Evolutionary conservation across 2,797 vertebrate species (phyloP).

Genomic region (Falco cherrug): DNA sequence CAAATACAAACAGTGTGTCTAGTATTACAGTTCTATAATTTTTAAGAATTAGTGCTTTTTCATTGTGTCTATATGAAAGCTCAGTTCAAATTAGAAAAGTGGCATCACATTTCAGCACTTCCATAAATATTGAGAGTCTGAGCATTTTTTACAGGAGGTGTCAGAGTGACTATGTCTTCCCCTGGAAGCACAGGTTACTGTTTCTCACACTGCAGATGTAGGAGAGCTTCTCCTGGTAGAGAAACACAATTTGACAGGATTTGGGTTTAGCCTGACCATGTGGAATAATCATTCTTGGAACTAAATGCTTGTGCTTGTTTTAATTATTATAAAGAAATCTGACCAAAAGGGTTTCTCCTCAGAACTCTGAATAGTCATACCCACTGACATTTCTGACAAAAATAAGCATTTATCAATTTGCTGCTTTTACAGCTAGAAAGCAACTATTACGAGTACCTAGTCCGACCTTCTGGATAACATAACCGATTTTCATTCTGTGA

Average conservation of each 20-base stretch:
- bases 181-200: not conserved
- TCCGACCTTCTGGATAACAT: not conserved
- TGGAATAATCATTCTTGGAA: not conserved
- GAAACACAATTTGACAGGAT: not conserved
- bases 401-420: not conserved
- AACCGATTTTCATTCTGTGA: not conserved
- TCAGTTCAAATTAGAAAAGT: not conserved
- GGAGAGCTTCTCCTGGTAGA: not conserved
- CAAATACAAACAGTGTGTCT: not conserved
- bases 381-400: not conserved
- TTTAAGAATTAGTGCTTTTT: not conserved
- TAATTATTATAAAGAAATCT: not conserved
- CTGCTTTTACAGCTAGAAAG: not conserved
- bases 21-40: not conserved
- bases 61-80: not conserved
- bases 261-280: not conserved
- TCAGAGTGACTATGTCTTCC: not conserved
- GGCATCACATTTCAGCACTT: not conserved
- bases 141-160: not conserved
- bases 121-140: not conserved
- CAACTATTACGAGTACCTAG: not conserved
- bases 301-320: not conserved
- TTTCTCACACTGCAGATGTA: not conserved
- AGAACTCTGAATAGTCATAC: not conserved
- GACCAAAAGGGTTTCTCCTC: not conserved